These are phyloP conservation scores for Nasonia longicornis DNA, from an alignment of 1,140 invertebrate genomes.

Conservation along the genomic window DNA sequence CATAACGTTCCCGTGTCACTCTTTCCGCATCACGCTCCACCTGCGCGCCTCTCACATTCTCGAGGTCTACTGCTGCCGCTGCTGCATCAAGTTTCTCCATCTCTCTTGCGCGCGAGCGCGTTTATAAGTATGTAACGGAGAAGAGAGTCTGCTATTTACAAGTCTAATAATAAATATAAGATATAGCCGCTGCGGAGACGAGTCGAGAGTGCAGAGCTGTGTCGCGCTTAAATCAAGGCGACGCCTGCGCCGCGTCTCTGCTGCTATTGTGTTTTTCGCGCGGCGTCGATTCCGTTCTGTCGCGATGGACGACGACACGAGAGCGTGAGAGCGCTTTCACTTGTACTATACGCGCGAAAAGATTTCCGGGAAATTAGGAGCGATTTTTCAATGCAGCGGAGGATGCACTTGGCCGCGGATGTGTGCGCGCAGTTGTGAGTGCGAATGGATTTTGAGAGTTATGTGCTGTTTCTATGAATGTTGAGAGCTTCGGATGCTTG, in stretches of 20 bases:
- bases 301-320: background rate
- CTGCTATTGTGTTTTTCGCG: constrained; percentile 19
- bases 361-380: background rate
- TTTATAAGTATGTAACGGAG: background rate
- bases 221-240: constrained; percentile 39
- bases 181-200: background rate
- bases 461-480: background rate
- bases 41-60: constrained; percentile 45
- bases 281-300: background rate
- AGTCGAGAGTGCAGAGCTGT: constrained; percentile 36
- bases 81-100: too few species aligned
- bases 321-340: background rate
- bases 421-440: too few species aligned
- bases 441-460: background rate
- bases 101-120: background rate
- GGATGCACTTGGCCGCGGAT: background rate
- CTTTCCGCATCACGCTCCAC: constrained; percentile 45
- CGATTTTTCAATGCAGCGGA: background rate
- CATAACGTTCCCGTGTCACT: constrained; percentile 2
- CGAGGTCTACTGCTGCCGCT: background rate
- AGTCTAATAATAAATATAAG: constrained; percentile 46
- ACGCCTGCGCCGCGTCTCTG: background rate
- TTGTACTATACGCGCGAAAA: background rate
- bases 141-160: constrained; percentile 31
- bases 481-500: too few species aligned